Evolutionary conservation across 2,888 invertebrate genomes (phyloP), one percentile per base, ranked within the genome.

Genomic region (Apocheima hispidaria): DNA sequence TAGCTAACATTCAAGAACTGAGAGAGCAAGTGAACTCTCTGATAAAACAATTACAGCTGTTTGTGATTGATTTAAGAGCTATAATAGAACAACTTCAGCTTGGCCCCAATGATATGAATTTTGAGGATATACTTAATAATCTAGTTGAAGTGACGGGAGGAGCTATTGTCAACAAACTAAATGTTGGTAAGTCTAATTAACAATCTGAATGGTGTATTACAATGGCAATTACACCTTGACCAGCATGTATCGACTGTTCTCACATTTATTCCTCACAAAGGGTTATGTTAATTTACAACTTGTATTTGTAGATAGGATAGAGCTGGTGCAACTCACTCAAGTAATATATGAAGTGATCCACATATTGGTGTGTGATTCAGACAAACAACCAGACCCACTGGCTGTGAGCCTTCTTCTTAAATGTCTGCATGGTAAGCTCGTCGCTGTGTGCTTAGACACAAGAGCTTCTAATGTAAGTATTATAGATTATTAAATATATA

Each of bases 41-140:
- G 4, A 83, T 90, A 46, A 82, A 73, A 53, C 81, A 82, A 49
- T 69, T 92, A 3, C 75, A 76, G 20, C 59, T 70, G 1, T 90
- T 86, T 84, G 88, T 86, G 0, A 28, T 63, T 23, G 87, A 89
- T 59, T 68, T 92, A 33, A 82, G 70, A 65, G 65, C 65, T 36
- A 79, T 90, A 18, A 74, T 87, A 49, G 69, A 79, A 50, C 73
- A 74, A 12, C 73, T 92, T 28, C 81, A 86, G 54, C 76, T 92
- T 7, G 82, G 65, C 10, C 83, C 86, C 2, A 72, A 12, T 58
- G 88, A 91, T 60, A 87, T 90, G 81, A 88, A 92, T 69, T 89
- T 88, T 81, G 92, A 92, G 64, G 92, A 93, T 66, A 92, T 92
- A 65, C 66, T 93, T 20, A 85, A 82, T 60, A 87, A 89, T 66